Evolutionary conservation across 2,113 vertebrate species (phyloP).

Genomic region (Calidris pugnax): DNA sequence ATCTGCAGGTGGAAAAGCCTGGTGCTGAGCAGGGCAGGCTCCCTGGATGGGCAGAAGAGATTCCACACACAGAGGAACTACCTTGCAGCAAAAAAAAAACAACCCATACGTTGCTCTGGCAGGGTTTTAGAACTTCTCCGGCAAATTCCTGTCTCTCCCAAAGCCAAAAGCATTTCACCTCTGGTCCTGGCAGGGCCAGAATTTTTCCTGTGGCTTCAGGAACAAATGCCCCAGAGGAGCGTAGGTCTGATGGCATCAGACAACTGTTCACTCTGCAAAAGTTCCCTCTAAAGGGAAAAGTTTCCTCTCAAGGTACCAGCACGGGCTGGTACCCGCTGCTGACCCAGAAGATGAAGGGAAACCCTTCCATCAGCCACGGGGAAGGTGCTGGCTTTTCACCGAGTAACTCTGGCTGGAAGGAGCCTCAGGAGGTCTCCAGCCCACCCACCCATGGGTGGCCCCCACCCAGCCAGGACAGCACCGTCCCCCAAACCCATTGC

Average conservation of each 20-base stretch:
- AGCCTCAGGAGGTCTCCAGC: background rate
- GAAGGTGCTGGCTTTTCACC: background rate
- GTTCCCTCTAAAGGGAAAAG: background rate
- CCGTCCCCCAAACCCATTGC: accelerated
- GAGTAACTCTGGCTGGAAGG: background rate
- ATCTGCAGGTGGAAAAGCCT: background rate
- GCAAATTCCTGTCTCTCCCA: background rate
- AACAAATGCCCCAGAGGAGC: background rate
- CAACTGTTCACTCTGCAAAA: background rate
- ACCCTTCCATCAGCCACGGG: background rate
- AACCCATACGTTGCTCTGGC: accelerated
- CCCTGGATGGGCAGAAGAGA: background rate
- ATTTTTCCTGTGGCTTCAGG: background rate
- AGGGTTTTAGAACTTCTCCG: background rate
- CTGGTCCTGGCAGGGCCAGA: background rate
- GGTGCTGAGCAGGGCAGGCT: background rate
- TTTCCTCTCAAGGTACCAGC: background rate
- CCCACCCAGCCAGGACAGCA: background rate
- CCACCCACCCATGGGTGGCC: background rate
- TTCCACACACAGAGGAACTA: background rate
- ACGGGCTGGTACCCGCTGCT: background rate
- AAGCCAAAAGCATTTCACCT: background rate
- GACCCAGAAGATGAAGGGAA: background rate
- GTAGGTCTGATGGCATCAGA: background rate
- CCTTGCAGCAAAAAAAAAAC: background rate